These are phyloP conservation scores for Aurelia aurita DNA, from an alignment of 30 jellyfish, hydroid and myxozoan species.

Conservation along the genomic window DNA sequence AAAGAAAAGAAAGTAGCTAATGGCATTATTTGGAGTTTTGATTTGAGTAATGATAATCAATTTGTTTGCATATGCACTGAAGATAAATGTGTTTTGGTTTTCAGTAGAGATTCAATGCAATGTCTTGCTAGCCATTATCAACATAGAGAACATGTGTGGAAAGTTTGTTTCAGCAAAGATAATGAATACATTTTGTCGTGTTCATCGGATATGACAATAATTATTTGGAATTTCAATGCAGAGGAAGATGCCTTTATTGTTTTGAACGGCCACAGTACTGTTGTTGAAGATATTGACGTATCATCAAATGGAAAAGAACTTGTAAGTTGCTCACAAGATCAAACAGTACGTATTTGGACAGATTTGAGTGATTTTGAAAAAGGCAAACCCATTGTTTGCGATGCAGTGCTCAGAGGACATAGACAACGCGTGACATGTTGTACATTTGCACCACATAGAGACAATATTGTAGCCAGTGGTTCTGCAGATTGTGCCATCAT, in stretches of 20 bases:
- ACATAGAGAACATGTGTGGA: slow-evolving; percentile 60
- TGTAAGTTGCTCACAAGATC: slow-evolving; percentile 60
- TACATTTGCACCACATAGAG: slow-evolving; percentile 44
- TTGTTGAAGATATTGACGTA: slow-evolving; percentile 25
- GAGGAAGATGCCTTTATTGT: not conserved
- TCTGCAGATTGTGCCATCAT: slow-evolving; percentile 56
- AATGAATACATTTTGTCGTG: slow-evolving; percentile 6
- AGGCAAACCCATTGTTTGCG: not conserved
- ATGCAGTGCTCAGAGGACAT: slow-evolving; percentile 43
- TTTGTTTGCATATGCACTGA: slow-evolving; percentile 28
- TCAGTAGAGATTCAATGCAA: slow-evolving; percentile 2
- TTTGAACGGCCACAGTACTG: slow-evolving; percentile 30
- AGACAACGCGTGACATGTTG: slow-evolving; percentile 41
- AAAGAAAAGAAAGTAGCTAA: not conserved
- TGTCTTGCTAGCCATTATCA: slow-evolving; percentile 27
- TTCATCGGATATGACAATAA: slow-evolving; percentile 46
- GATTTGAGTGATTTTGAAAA: not conserved
- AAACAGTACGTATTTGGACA: slow-evolving; percentile 44
- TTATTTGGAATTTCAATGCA: slow-evolving; percentile 31
- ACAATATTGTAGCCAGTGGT: slow-evolving; percentile 43
- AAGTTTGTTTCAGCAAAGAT: slow-evolving; percentile 21
- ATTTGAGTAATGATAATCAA: slow-evolving; percentile 19
- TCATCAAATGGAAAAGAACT: slow-evolving; percentile 33
- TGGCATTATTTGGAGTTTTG: slow-evolving; percentile 49
- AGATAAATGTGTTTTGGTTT: slow-evolving; percentile 15